Percentiles rank a stretch among this genome's conserved stretches.
These are phyloP conservation scores for Haliaeetus albicilla DNA, from an alignment of 2,797 vertebrate genomes.

Conservation along the genomic window DNA sequence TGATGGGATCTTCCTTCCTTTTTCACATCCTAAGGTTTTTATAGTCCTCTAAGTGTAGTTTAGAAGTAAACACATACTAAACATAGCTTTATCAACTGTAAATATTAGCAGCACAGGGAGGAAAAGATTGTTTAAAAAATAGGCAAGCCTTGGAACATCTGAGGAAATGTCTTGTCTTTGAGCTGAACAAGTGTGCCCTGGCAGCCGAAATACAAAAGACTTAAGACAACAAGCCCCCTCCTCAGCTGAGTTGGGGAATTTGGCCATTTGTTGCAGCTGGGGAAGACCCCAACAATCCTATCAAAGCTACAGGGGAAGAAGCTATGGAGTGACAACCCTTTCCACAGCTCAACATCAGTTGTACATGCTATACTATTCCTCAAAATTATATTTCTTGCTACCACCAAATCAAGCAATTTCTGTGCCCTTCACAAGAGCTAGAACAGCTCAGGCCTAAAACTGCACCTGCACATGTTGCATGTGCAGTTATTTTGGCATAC, in stretches of 20 bases:
- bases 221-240: not conserved
- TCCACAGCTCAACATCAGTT: not conserved
- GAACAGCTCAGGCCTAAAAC: not conserved
- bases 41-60: not conserved
- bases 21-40: not conserved
- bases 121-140: not conserved
- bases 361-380: not conserved
- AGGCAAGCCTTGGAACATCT: not conserved
- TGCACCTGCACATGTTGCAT: not conserved
- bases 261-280: not conserved
- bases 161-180: not conserved
- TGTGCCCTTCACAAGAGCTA: not conserved
- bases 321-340: not conserved
- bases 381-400: not conserved
- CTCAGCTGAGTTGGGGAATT: not conserved
- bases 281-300: not conserved
- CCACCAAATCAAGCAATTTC: not conserved
- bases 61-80: not conserved
- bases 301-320: not conserved
- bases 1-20: not conserved
- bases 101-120: not conserved
- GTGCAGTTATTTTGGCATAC: not conserved
- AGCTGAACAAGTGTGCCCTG: not conserved
- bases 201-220: not conserved
- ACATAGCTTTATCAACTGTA: not conserved